Evolutionary conservation across 2,888 invertebrate species (phyloP).

Genomic region (Mesoligia furuncula): DNA sequence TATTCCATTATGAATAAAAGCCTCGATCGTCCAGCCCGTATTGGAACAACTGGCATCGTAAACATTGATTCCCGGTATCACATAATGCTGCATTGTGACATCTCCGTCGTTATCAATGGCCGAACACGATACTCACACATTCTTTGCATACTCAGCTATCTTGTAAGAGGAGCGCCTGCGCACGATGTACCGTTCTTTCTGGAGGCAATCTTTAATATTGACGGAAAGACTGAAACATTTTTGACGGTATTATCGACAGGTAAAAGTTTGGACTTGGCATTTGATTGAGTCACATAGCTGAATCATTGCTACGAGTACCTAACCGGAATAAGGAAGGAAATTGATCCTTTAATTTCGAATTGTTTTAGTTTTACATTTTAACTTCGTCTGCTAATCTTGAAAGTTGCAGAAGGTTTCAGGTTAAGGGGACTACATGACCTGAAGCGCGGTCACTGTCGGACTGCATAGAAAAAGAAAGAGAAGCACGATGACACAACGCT

Average conservation of each 20-base stretch:
- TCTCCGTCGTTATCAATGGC: constrained; percentile 68
- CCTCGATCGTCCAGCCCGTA: constrained; percentile 33
- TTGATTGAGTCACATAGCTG: neutral
- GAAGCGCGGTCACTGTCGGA: too few relatives aligned
- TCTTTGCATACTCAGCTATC: constrained; percentile 59
- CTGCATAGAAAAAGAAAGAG: too few relatives aligned
- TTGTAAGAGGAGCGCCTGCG: constrained; percentile 59
- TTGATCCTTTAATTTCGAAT: too few relatives aligned
- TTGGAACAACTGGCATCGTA: constrained; percentile 50
- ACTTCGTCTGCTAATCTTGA: neutral
- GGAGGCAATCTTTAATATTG: neutral
- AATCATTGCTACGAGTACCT: too few relatives aligned
- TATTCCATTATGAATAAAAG: too few relatives aligned
- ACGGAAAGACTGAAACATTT: neutral
- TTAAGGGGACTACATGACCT: neutral
- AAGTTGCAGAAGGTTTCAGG: neutral
- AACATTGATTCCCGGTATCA: constrained; percentile 66
- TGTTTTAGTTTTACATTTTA: too few relatives aligned
- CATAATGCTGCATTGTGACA: constrained; percentile 69
- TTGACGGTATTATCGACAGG: neutral
- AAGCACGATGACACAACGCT: too few relatives aligned
- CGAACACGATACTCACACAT: constrained; percentile 59
- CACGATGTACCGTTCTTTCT: constrained; percentile 6
- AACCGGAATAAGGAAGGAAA: too few relatives aligned
- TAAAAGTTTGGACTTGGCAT: neutral